phyloP scores from a whole-genome alignment of 2,797 vertebrate genomes.

The Acanthis flammea region DNA sequence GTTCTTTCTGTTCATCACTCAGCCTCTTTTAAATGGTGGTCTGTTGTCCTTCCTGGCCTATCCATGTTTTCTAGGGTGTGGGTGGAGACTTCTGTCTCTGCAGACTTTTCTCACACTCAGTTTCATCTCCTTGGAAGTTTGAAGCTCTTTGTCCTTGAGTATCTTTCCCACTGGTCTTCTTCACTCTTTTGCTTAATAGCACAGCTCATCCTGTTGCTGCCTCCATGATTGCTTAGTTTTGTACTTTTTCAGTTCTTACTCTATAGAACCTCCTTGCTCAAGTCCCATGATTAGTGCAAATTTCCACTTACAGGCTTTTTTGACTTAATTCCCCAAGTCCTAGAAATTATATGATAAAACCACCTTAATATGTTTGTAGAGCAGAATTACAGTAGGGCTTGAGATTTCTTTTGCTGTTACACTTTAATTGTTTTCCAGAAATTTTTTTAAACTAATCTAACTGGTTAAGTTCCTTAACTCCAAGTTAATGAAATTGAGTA shows the following conservation, averaged over 20 bases:
- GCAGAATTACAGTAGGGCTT: neutral
- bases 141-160: neutral
- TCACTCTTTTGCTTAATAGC: neutral
- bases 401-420: neutral
- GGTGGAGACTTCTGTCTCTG: neutral
- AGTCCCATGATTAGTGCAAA: neutral
- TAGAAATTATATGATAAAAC: neutral
- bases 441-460: neutral
- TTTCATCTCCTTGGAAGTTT: neutral
- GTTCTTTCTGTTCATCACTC: neutral
- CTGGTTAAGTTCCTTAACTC: neutral
- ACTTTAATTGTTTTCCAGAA: neutral
- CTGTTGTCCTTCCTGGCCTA: neutral
- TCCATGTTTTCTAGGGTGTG: neutral
- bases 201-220: neutral
- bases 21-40: neutral
- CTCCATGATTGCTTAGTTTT: neutral
- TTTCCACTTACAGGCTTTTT: neutral
- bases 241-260: neutral
- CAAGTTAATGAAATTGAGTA: neutral
- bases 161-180: neutral
- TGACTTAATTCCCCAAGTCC: neutral
- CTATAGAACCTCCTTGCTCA: neutral
- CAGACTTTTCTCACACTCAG: neutral
- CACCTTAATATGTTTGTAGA: neutral